Conservation (phyloP, 1,140 invertebrate species). For the Bombus confusus region DNA sequence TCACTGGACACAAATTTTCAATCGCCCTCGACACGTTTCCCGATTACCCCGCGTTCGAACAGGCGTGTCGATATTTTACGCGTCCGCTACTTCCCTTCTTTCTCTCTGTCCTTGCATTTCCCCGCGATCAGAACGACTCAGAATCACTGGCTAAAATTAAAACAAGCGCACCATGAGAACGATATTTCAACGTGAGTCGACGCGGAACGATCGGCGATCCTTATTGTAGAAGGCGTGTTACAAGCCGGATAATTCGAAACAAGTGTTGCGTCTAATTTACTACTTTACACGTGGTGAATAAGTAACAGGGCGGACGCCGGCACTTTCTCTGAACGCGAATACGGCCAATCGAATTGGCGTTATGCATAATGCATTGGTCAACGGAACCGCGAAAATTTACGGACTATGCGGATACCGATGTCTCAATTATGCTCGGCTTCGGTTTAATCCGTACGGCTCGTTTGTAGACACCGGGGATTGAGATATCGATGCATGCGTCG, state of each 20-base stretch:
- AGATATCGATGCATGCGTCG: not conserved
- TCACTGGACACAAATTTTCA: not conserved
- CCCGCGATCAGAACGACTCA: not conserved
- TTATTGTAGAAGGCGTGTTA: constrained; percentile 27
- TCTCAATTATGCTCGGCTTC: constrained; percentile 27
- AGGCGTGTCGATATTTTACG: constrained; percentile 10
- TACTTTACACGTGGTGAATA: constrained; percentile 19
- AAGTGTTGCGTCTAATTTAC: constrained; percentile 50
- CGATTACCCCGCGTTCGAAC: not conserved
- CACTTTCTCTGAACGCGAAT: constrained; percentile 28
- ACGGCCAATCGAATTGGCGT: constrained; percentile 23
- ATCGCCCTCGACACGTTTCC: constrained; percentile 5
- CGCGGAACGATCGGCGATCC: constrained; percentile 6
- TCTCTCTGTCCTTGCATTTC: not conserved
- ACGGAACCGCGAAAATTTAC: constrained; percentile 38
- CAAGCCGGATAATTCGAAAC: constrained; percentile 44
- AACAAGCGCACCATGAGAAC: not conserved
- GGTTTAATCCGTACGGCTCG: not conserved
- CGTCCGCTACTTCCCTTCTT: not conserved
- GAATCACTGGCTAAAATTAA: constrained; percentile 6
- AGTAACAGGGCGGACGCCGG: not conserved
- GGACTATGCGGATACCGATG: constrained; percentile 26
- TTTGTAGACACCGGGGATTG: not conserved
- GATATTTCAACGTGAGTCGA: constrained; percentile 11
- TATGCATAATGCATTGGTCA: constrained; percentile 45